phyloP scores from a whole-genome alignment of 2,113 vertebrate species.

The Octodon degus region DNA sequence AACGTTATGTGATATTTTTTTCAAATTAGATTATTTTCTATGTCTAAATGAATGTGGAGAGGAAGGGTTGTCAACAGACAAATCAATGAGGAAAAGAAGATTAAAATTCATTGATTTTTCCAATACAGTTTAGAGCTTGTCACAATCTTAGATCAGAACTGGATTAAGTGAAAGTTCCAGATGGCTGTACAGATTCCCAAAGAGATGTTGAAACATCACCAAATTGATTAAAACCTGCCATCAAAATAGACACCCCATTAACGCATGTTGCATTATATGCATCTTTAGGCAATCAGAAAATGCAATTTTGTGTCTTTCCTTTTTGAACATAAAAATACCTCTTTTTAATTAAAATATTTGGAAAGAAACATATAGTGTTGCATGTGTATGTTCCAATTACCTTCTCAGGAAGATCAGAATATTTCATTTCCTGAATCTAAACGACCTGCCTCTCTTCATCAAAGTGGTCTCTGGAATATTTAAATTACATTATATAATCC shows the following conservation, averaged over 20 bases:
- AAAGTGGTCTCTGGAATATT: background rate
- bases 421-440: conserved; percentile 18
- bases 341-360: conserved; percentile 30
- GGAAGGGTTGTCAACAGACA: background rate
- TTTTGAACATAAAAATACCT: background rate
- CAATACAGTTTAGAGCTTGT: background rate
- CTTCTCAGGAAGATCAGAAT: background rate
- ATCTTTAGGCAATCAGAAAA: background rate
- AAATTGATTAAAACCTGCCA: background rate
- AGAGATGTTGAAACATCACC: background rate
- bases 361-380: background rate
- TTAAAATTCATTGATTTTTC: conserved; percentile 4
- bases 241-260: background rate
- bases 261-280: background rate
- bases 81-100: background rate
- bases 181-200: background rate
- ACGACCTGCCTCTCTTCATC: background rate
- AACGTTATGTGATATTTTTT: background rate
- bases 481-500: background rate
- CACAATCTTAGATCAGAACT: background rate
- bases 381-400: background rate
- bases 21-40: background rate
- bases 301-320: background rate
- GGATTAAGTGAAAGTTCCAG: background rate
- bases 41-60: background rate